These are phyloP conservation scores for Lamellibrachia satsuma DNA, from an alignment of 2,888 invertebrate species.

Conservation along the genomic window DNA sequence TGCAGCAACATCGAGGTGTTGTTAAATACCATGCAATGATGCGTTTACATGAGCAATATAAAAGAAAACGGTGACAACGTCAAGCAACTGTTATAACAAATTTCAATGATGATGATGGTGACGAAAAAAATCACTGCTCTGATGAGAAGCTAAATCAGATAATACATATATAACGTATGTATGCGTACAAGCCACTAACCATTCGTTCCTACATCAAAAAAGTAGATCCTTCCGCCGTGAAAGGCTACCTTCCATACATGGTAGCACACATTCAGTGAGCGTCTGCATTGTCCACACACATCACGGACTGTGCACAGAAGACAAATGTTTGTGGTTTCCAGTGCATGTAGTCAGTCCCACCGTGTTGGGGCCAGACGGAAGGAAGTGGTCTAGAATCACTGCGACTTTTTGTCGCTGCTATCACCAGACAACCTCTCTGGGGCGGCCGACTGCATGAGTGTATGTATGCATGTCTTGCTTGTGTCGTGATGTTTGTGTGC, in stretches of 20 bases:
- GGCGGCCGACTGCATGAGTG: not conserved
- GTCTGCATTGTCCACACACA: not conserved
- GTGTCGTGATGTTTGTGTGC: constrained; percentile 17
- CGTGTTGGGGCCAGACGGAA: not conserved
- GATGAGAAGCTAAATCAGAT: constrained; percentile 2
- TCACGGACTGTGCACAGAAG: not conserved
- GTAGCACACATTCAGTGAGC: constrained; percentile 13
- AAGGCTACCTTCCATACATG: not conserved
- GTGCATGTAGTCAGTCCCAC: not conserved
- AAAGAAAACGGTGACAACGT: constrained; percentile 6
- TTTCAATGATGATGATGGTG: constrained; percentile 13
- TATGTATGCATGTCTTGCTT: not conserved
- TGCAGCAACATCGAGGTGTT: not conserved
- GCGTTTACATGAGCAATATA: constrained; percentile 12
- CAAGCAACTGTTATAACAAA: constrained; percentile 17
- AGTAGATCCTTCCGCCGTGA: not conserved
- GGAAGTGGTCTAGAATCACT: not conserved
- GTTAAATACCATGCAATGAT: not conserved
- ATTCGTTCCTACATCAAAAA: not conserved
- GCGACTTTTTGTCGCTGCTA: not conserved
- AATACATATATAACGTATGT: not conserved
- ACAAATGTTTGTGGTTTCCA: not conserved
- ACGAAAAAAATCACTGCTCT: constrained; percentile 6
- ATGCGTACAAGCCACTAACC: constrained; percentile 13
- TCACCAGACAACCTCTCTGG: not conserved